Evolutionary conservation across 1,140 invertebrate genomes (phyloP).

Genomic region (Bemisia tabaci): DNA sequence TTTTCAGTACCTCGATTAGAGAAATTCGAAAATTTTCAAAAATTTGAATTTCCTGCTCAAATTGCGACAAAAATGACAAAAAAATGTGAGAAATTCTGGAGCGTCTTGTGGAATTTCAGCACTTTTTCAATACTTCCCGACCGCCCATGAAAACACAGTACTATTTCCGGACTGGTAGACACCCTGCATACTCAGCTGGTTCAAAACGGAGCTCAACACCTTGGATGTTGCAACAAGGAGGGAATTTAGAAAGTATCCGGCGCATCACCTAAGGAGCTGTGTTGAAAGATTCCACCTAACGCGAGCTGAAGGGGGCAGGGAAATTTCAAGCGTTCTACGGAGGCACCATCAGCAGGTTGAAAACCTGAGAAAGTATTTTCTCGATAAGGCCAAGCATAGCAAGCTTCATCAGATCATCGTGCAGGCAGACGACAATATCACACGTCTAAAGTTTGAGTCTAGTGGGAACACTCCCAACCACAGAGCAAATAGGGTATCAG

Average conservation of each 20-base stretch:
- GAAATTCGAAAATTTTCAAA: too few species aligned
- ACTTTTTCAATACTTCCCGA: too few species aligned
- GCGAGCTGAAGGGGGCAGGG: slow-evolving; percentile 2
- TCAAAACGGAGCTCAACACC: not conserved
- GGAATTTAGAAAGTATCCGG: not conserved
- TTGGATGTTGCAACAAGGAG: slow-evolving; percentile 2
- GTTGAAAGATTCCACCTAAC: not conserved
- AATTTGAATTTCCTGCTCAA: too few species aligned
- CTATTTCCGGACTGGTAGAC: too few species aligned
- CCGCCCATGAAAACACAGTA: too few species aligned
- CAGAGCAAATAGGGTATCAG: not conserved
- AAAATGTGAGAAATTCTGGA: too few species aligned
- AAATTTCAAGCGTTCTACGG: not conserved
- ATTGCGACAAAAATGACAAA: too few species aligned
- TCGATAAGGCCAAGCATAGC: slow-evolving; percentile 2
- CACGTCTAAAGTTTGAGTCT: not conserved
- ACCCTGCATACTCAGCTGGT: slow-evolving; percentile 2
- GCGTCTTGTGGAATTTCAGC: too few species aligned
- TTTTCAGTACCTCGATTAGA: too few species aligned
- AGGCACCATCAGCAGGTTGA: not conserved
- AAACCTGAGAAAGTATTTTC: not conserved
- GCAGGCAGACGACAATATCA: not conserved
- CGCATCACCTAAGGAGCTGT: not conserved
- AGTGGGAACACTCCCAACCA: not conserved
- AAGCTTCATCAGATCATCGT: not conserved